phyloP scores from a whole-genome alignment of 1,140 invertebrate genomes.

The Phthorimaea operculella region DNA sequence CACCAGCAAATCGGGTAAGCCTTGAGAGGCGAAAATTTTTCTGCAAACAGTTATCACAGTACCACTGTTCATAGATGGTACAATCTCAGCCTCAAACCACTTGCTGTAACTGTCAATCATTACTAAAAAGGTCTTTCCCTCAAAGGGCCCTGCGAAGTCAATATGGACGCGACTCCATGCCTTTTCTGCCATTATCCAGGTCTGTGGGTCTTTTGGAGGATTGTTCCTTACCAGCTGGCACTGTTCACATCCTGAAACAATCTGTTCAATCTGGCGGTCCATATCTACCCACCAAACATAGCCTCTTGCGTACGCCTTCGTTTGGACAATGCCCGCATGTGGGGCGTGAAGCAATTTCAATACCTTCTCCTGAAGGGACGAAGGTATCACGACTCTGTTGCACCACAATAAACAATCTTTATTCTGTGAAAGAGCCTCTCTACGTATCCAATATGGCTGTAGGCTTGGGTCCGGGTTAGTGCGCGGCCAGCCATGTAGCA shows the following conservation, averaged over 20 bases:
- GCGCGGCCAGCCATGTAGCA: slow-evolving; percentile 10
- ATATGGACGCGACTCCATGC: slow-evolving; percentile 45
- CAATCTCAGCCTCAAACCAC: slow-evolving; percentile 20
- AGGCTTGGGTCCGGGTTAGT: slow-evolving; percentile 3
- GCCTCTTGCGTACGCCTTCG: slow-evolving; percentile 31
- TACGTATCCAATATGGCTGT: slow-evolving; percentile 8
- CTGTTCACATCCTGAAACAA: slow-evolving; percentile 13
- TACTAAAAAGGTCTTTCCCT: slow-evolving; percentile 23
- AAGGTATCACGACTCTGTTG: slow-evolving; percentile 10
- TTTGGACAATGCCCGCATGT: slow-evolving; percentile 32
- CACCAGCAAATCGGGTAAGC: slow-evolving; percentile 38
- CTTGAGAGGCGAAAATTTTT: slow-evolving; percentile 31
- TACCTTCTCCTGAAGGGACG: slow-evolving; percentile 3
- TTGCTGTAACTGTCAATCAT: slow-evolving; percentile 32
- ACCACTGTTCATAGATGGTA: slow-evolving; percentile 4
- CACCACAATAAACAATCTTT: slow-evolving; percentile 14
- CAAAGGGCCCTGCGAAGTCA: slow-evolving; percentile 37
- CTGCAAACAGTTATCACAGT: slow-evolving; percentile 20
- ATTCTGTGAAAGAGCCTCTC: slow-evolving; percentile 12
- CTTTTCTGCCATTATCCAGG: slow-evolving; percentile 40
- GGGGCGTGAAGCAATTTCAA: slow-evolving; percentile 19
- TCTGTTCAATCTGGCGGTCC: slow-evolving; percentile 34
- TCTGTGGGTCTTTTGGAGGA: slow-evolving; percentile 22
- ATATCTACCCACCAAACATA: slow-evolving; percentile 43
- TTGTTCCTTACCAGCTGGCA: slow-evolving; percentile 23